Evolutionary conservation across 2,888 invertebrate species (phyloP).

Genomic region (Drosophila mimetica): DNA sequence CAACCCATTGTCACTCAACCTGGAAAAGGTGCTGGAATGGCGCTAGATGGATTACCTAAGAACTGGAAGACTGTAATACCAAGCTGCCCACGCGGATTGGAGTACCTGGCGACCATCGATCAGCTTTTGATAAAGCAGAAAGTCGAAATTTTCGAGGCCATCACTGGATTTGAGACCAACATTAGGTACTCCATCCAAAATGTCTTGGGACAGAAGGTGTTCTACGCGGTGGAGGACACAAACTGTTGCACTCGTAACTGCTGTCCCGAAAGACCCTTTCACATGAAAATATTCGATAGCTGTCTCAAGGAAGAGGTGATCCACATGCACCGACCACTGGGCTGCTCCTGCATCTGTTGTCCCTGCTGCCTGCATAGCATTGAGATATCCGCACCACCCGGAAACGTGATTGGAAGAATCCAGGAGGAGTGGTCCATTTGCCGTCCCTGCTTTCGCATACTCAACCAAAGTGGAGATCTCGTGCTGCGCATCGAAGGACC

Average conservation of each 20-base stretch:
- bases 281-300: conserved; percentile 94
- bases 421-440: conserved; percentile 91
- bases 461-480: conserved; percentile 90
- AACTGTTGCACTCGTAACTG: conserved; percentile 93
- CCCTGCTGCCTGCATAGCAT: conserved; percentile 93
- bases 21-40: neutral
- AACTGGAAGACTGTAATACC: conserved; percentile 85
- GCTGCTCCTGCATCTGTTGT: conserved; percentile 93
- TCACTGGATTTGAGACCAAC: conserved; percentile 93
- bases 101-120: conserved; percentile 95
- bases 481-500: conserved; percentile 93
- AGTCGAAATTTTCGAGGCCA: conserved; percentile 90
- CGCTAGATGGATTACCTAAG: conserved; percentile 84
- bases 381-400: conserved; percentile 91
- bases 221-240: conserved; percentile 92
- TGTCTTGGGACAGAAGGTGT: conserved; percentile 91
- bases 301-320: conserved; percentile 91
- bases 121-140: conserved; percentile 92
- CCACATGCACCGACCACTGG: conserved; percentile 91
- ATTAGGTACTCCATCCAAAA: conserved; percentile 95
- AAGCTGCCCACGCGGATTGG: conserved; percentile 94
- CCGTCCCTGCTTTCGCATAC: conserved; percentile 89
- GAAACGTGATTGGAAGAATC: conserved; percentile 88
- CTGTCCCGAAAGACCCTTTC: conserved; percentile 92
- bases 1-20: conserved; percentile 7